These are phyloP conservation scores for Parotocinclus haroldoi DNA, from an alignment of 2,797 vertebrate species.

Conservation along the genomic window DNA sequence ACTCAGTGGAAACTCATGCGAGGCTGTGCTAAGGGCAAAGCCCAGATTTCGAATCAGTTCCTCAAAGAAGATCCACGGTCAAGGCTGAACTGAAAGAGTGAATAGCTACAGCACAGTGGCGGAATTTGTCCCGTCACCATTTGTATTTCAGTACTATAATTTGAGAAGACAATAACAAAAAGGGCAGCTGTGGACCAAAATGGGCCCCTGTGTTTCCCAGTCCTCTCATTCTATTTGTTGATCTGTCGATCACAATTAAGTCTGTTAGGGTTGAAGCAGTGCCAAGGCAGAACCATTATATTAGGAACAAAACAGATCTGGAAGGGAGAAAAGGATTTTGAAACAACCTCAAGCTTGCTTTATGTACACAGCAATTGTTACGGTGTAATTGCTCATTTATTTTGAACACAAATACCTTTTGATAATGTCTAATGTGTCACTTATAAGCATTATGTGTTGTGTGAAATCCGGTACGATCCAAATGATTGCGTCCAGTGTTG, in stretches of 20 bases:
- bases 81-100: slow-evolving; percentile 1
- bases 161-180: slow-evolving; percentile 3
- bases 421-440: no score
- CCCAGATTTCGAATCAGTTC: neutral
- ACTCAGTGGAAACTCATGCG: neutral
- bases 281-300: neutral
- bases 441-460: no score
- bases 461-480: no score
- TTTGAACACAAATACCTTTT: no score
- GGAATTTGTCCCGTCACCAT: neutral
- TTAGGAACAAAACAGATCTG: slow-evolving; percentile 25
- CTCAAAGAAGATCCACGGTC: neutral
- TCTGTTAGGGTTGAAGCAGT: neutral
- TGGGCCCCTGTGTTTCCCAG: slow-evolving; percentile 14
- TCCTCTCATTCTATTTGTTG: slow-evolving; percentile 25
- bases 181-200: slow-evolving; percentile 20
- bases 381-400: no score
- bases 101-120: slow-evolving; percentile 8
- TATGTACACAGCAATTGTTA: no score
- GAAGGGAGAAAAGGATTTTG: slow-evolving; percentile 14
- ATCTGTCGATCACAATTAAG: slow-evolving; percentile 22
- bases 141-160: neutral
- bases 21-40: slow-evolving; percentile 1
- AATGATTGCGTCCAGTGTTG: no score
- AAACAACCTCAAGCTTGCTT: neutral